These are phyloP conservation scores for Tautogolabrus adspersus DNA, from an alignment of 2,113 vertebrate species.

Conservation along the genomic window DNA sequence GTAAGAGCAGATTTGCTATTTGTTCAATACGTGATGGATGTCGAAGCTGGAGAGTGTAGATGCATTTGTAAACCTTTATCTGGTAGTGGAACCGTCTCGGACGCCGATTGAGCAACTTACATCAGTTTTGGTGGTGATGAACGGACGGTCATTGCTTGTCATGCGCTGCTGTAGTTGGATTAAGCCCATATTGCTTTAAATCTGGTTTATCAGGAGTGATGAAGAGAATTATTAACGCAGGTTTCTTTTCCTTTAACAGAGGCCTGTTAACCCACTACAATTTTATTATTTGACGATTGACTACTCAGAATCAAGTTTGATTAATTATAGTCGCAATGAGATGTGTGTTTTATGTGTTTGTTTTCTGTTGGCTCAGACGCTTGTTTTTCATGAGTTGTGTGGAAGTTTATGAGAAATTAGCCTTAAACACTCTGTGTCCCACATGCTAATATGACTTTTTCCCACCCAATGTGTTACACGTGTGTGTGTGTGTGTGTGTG, in stretches of 20 bases:
- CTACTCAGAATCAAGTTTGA: background rate
- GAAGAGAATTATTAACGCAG: background rate
- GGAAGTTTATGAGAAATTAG: background rate
- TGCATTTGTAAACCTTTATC: slow-evolving; percentile 67
- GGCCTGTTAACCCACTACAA: background rate
- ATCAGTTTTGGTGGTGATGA: slow-evolving; percentile 17
- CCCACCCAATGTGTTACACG: slow-evolving; percentile 16
- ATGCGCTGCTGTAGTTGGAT: background rate
- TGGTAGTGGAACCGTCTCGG: slow-evolving; percentile 43
- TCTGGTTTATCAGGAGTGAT: slow-evolving; percentile 2
- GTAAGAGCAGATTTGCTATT: slow-evolving; percentile 60
- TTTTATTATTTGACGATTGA: background rate
- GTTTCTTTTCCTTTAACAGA: background rate
- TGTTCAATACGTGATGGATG: slow-evolving; percentile 63
- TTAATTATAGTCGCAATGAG: background rate
- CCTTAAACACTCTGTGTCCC: slow-evolving; percentile 15
- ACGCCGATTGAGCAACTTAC: slow-evolving; percentile 36
- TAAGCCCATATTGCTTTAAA: background rate
- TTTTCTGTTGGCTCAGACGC: background rate
- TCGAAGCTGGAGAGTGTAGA: slow-evolving; percentile 41
- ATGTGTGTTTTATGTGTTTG: background rate
- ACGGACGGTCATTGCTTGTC: background rate
- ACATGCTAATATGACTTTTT: slow-evolving; percentile 34
- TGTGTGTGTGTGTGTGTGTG: slow-evolving; percentile 42
- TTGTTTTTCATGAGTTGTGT: background rate